A percentile compares a stretch with the other conserved stretches of the same genome.
These are phyloP conservation scores for Gallirallus australis DNA, from an alignment of 2,797 vertebrate genomes.

Conservation along the genomic window DNA sequence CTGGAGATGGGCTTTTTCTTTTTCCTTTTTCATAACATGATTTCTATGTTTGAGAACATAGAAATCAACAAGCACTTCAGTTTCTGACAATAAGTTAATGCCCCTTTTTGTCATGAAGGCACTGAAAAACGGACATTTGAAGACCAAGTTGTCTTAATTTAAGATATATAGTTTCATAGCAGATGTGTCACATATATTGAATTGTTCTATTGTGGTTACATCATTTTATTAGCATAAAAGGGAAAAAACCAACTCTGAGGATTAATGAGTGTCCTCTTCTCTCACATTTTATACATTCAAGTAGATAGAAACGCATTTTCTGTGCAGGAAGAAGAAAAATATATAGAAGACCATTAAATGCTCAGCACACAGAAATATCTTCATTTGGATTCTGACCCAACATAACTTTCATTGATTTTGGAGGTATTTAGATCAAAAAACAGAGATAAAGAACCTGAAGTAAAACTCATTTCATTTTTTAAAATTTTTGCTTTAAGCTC, in stretches of 20 bases:
- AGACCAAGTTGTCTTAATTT: neutral
- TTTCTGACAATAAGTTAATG: neutral
- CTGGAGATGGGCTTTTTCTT: neutral
- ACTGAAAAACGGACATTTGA: neutral
- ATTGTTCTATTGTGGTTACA: neutral
- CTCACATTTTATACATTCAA: neutral
- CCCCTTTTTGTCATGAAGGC: neutral
- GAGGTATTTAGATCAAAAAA: neutral
- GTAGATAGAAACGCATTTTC: neutral
- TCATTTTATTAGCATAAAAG: neutral
- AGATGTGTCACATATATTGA: neutral
- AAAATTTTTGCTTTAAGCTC: neutral
- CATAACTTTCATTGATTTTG: neutral
- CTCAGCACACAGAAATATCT: neutral
- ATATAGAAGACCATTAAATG: neutral
- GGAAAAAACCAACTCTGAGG: neutral
- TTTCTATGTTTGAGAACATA: neutral
- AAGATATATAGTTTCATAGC: neutral
- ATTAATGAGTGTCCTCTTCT: neutral
- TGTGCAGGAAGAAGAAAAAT: neutral
- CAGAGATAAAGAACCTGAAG: neutral
- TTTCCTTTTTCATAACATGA: neutral
- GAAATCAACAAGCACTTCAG: neutral
- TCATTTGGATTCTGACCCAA: neutral
- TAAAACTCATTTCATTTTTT: neutral